Base-by-base conservation (phyloP, 2,797 vertebrate species). In the Enoplosus armatus region DNA sequence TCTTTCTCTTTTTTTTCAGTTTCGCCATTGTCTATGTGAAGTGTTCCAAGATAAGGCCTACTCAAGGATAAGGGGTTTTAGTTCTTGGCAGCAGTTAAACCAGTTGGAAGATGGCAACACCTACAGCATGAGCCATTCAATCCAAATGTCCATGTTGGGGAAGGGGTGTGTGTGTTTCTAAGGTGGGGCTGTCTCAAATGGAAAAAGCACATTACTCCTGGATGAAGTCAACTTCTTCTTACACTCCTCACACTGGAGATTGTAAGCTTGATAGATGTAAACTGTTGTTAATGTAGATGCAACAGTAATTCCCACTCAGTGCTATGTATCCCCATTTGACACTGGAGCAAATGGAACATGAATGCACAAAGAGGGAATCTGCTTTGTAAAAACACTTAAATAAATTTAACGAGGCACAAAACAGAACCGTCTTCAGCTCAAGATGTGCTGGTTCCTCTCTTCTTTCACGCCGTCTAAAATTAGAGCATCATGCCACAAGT, bases 31-130 rank as follows among this genome's bases (percentile, higher is more conserved):
- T 91, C 77, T 61, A 3, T 45, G 54, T 77, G 67, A 86, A 77
- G 79, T 39, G 71, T 62, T 89, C 85, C 85, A 81, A 81, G 75
- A 85, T 69, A 68, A 75, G 50, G 68, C 71, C 70, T 39, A 71
- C 24, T 84, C 66, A 84, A 74, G 87, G 88, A 90, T 88, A 75
- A 87, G 47, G 59, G 80, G 22, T 65, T 87, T 92, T 65, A 79
- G 77, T 76, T 3, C 18, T 87, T 95, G 94, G 91, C 92, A 93
- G 64, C 54, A 85, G 76, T 84, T 89, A 43, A 90, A 91, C 69
- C 70, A 47, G 50, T 72, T 70, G 75, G 84, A 73, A 85, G 91
- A 88, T 72, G 77, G 85, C 79, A 92, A 93, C 93, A 94, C 91
- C 93, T 93, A 91, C 82, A 87, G 55, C 74, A 65, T 70, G 43